A percentile compares a stretch with the other conserved stretches of the same genome.
These are phyloP conservation scores for Ictalurus furcatus DNA, from an alignment of 2,113 vertebrate genomes.

Conservation along the genomic window DNA sequence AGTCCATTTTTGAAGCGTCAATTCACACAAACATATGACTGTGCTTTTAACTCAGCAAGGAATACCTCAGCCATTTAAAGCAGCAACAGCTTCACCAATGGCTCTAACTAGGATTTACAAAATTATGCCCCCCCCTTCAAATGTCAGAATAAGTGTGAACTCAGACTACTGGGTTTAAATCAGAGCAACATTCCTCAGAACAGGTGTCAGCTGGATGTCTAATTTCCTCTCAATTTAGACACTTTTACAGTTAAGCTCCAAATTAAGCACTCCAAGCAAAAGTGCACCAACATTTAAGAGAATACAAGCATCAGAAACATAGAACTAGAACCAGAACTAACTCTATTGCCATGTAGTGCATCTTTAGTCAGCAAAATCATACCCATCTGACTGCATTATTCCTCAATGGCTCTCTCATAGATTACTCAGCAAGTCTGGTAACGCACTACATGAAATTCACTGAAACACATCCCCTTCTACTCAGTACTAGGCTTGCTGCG, in stretches of 20 bases:
- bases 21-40: not conserved
- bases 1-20: conserved; percentile 31
- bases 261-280: not conserved
- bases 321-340: not conserved
- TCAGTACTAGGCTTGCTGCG: conserved; percentile 31
- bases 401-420: conserved; percentile 49
- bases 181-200: not conserved
- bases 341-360: conserved; percentile 45
- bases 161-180: not conserved
- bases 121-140: not conserved
- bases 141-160: not conserved
- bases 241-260: not conserved
- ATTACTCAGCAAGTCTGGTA: conserved; percentile 28
- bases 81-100: not conserved
- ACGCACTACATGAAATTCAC: conserved; percentile 8
- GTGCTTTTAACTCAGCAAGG: not conserved
- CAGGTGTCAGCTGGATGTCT: not conserved
- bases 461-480: conserved; percentile 57
- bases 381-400: conserved; percentile 62
- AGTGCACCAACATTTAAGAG: not conserved
- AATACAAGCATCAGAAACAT: not conserved
- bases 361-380: conserved; percentile 53
- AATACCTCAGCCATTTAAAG: not conserved
- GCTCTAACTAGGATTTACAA: not conserved
- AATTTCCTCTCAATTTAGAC: not conserved